Percentiles rank a stretch among this genome's conserved stretches.
Evolutionary conservation across 1,140 invertebrate species (phyloP).

Genomic region (Laupala kohalensis): DNA sequence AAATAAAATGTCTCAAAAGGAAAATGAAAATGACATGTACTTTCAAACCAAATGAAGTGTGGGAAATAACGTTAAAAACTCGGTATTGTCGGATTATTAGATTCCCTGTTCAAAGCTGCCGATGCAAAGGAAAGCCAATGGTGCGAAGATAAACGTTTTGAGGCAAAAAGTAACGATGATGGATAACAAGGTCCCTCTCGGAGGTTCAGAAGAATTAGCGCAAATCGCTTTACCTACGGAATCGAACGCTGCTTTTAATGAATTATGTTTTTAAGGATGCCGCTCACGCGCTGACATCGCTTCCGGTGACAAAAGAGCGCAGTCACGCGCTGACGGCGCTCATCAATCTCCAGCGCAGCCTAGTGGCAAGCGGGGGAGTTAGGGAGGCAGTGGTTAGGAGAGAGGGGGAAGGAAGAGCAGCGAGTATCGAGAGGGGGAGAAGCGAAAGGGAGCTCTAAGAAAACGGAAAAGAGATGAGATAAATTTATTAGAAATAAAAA

Average conservation of each 20-base stretch:
- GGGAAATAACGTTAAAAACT: no score
- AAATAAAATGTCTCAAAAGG: no score
- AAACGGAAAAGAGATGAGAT: background rate
- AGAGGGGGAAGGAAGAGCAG: background rate
- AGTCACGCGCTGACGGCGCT: background rate
- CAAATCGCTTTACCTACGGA: background rate
- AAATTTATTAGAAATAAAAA: no score
- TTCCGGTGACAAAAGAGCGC: background rate
- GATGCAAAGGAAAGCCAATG: no score
- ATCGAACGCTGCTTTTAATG: background rate
- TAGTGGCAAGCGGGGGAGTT: no score
- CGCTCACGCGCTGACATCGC: background rate
- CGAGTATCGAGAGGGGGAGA: background rate
- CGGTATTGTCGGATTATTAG: no score
- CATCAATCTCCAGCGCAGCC: background rate
- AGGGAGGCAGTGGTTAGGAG: background rate
- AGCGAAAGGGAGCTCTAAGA: background rate
- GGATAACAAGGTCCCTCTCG: no score
- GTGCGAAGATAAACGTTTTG: no score
- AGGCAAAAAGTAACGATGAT: no score
- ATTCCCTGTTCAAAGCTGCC: no score
- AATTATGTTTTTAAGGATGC: background rate
- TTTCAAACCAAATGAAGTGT: no score
- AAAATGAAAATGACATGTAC: no score
- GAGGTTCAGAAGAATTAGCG: background rate